Conservation (phyloP, 2,888 invertebrate species). For the Conchocele bisecta region DNA sequence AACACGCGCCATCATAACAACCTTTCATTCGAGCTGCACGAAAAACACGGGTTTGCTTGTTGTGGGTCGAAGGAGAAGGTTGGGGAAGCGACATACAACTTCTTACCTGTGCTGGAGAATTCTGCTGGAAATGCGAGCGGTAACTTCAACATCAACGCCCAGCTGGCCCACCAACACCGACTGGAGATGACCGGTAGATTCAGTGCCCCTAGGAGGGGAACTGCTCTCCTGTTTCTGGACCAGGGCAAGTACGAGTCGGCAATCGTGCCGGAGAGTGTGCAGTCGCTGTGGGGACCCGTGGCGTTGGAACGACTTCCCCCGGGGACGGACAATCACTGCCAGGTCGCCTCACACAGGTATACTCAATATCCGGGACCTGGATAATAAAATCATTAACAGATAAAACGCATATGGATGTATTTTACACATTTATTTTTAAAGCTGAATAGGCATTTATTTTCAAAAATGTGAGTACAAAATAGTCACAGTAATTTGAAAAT, state of each 20-base stretch:
- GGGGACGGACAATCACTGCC: conserved; percentile 42
- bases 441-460: no score
- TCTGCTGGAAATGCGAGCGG: conserved; percentile 1
- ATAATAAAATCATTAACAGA: no score
- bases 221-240: conserved; percentile 27
- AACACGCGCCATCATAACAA: conserved; percentile 19
- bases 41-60: conserved; percentile 11
- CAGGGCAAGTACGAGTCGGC: conserved; percentile 35
- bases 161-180: neutral
- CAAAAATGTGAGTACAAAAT: no score
- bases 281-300: conserved; percentile 47
- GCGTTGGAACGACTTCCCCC: conserved; percentile 41
- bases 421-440: no score
- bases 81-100: conserved; percentile 33
- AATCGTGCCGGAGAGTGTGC: conserved; percentile 41
- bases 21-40: neutral
- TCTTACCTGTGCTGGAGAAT: conserved; percentile 15
- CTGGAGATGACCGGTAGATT: conserved; percentile 31
- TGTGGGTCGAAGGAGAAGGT: conserved; percentile 6
- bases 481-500: no score
- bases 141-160: neutral
- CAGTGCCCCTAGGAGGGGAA: conserved; percentile 21
- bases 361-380: no score
- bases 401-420: no score
- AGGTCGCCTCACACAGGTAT: conserved; percentile 52